phyloP scores from a whole-genome alignment of 2,797 vertebrate species.

The Crocodylus rhombifer region DNA sequence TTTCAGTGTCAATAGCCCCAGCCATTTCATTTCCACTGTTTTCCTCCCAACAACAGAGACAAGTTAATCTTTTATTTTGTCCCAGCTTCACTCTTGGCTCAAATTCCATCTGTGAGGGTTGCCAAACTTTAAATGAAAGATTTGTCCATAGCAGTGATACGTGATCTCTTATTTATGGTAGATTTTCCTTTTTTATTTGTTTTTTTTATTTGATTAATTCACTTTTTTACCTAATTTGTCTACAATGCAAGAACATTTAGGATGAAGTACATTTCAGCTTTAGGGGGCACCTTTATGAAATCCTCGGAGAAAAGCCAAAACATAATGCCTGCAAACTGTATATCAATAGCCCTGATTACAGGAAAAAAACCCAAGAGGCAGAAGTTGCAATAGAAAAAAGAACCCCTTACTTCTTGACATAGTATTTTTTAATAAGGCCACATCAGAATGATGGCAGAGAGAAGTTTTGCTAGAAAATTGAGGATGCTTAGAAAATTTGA shows the following conservation, averaged over 20 bases:
- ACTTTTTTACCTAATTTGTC: conserved; percentile 21
- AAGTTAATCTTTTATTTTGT: conserved; percentile 61
- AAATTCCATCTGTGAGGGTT: conserved; percentile 60
- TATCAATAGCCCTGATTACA: background rate
- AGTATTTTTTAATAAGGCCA: background rate
- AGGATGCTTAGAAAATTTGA: background rate
- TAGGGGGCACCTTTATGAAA: background rate
- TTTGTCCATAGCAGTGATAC: conserved; percentile 56
- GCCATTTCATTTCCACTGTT: conserved; percentile 66
- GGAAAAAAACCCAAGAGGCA: background rate
- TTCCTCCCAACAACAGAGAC: conserved; percentile 47
- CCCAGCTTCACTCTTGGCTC: conserved; percentile 69
- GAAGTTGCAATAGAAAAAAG: background rate
- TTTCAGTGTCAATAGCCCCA: conserved; percentile 50
- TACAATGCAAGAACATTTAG: conserved; percentile 49
- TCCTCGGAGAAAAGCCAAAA: background rate
- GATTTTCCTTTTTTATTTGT: conserved; percentile 61
- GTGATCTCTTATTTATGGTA: conserved; percentile 68
- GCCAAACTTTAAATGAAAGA: conserved; percentile 66
- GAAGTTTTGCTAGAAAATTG: background rate
- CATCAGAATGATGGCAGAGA: background rate
- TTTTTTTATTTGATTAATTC: conserved; percentile 50
- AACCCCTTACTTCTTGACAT: background rate
- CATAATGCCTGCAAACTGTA: background rate
- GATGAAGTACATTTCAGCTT: conserved; percentile 33